Conservation (phyloP, 1,140 invertebrate species). For the Polypedilum pembai region DNA sequence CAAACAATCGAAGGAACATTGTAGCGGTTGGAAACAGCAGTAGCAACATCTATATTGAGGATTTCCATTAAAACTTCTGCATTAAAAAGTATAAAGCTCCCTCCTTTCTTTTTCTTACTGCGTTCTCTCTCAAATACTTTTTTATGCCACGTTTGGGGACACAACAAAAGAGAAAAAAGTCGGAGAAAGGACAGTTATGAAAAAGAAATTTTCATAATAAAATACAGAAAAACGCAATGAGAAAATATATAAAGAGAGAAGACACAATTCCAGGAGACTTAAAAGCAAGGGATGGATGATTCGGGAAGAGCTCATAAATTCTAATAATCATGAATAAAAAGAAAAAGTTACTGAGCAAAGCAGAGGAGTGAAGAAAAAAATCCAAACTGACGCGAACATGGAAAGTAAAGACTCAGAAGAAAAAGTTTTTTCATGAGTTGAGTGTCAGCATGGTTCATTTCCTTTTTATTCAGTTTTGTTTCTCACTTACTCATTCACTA, state of each 20-base stretch:
- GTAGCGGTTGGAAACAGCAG: background rate
- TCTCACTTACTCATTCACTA: background rate
- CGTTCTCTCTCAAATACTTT: background rate
- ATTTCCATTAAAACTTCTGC: constrained; percentile 27
- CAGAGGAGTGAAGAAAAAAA: too few relatives aligned
- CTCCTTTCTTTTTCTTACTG: background rate
- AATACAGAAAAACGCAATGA: background rate
- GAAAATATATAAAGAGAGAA: background rate
- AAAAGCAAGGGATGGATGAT: too few relatives aligned
- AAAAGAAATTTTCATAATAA: constrained; percentile 21
- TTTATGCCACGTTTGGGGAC: constrained; percentile 16
- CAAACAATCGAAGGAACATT: background rate
- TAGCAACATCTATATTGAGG: constrained; percentile 1
- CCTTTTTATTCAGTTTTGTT: constrained; percentile 7
- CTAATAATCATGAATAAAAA: too few relatives aligned
- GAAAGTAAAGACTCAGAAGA: background rate
- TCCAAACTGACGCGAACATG: background rate
- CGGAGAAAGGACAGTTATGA: constrained; percentile 20
- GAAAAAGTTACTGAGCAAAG: too few relatives aligned
- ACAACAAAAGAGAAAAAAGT: background rate
- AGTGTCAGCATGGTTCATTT: constrained; percentile 16
- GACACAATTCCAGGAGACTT: background rate
- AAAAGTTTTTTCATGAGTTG: background rate
- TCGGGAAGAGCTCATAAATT: too few relatives aligned
- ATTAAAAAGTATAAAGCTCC: constrained; percentile 22